phyloP scores from a whole-genome alignment of 2,797 vertebrate genomes.

The Parauchenoglanis punctatus region DNA sequence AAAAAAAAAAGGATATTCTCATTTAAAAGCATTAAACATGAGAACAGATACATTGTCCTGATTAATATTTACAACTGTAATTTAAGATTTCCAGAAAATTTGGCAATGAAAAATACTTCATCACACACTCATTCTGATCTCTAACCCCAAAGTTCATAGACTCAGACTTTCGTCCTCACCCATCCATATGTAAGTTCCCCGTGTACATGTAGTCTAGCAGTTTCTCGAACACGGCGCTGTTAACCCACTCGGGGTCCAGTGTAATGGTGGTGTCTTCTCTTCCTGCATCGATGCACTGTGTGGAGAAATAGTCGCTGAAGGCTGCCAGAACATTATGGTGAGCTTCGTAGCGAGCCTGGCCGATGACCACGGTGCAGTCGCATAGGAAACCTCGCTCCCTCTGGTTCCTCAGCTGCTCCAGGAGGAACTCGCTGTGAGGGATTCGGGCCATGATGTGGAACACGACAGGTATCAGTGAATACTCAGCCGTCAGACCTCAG shows the following conservation, averaged over 20 bases:
- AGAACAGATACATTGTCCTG: not conserved
- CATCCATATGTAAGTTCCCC: conserved; percentile 89
- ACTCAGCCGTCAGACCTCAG: not conserved
- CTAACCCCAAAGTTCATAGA: not conserved
- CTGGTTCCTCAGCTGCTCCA: conserved; percentile 89
- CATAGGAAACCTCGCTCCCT: conserved; percentile 90
- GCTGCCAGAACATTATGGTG: conserved; percentile 93
- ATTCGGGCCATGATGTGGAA: conserved; percentile 64
- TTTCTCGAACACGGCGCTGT: conserved; percentile 87
- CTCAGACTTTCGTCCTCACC: conserved; percentile 72
- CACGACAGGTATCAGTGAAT: conserved; percentile 15
- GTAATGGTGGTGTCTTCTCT: conserved; percentile 77
- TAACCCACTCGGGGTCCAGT: conserved; percentile 89
- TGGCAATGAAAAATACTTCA: not conserved
- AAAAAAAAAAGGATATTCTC: not conserved
- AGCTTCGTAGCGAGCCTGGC: conserved; percentile 88
- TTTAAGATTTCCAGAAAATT: too few species aligned
- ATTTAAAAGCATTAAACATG: not conserved
- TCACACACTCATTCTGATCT: not conserved
- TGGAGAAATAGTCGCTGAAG: conserved; percentile 92
- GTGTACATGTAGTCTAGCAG: conserved; percentile 94
- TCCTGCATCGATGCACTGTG: conserved; percentile 79
- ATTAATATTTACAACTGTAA: too few species aligned
- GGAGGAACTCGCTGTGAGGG: conserved; percentile 87
- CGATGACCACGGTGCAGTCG: conserved; percentile 91